Evolutionary conservation across 2,888 invertebrate species (phyloP), one percentile per base, ranked within the genome.

Genomic region (Rhyacophila evoluta): DNA sequence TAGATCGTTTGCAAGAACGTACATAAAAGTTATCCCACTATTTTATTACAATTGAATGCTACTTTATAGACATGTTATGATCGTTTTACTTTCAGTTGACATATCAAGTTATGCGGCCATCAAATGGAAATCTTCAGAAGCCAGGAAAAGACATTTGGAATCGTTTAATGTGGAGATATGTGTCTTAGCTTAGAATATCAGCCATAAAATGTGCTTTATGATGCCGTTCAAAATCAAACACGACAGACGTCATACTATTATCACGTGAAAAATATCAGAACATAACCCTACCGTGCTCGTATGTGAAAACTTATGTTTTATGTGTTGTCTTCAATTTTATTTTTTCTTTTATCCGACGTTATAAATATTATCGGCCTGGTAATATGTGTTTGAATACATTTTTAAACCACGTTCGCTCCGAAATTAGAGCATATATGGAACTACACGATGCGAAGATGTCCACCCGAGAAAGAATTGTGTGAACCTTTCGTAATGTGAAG

Each of bases 41-140:
- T 12, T 55, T 55, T 55, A 41, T 41, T 41, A 41, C 41, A 41
- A 41, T 15, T 15, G n/a, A 6, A 55, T 55, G 55, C 41, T 8
- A 55, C 10, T 0, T 25, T 55, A 25, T 55, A 6, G 4, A 55
- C 10, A 5, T 10, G 55, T 1, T 55, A 10, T 19, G 25, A 55
- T 25, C 55, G 41, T 19, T 41, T 19, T 41, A 55, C 10, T 55
- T 55, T 8, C 8, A 55, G 25, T 55, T 2, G 25, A 55, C 8
- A 55, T 25, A 19, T 1, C 12, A 15, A 15, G 41, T 15, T 41
- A 41, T 41, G 6, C 10, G 55, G 19, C 19, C 10, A 55, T 55
- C 25, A 55, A 55, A 55, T 19, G 19, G 19, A 55, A 55, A 55
- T 55, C 55, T 55, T 55, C 55, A 55, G 55, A 55, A 55, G 55